Evolutionary conservation across 2,888 invertebrate genomes (phyloP), one percentile per base, ranked within the genome.

Genomic region (Melinopterus prodromus): DNA sequence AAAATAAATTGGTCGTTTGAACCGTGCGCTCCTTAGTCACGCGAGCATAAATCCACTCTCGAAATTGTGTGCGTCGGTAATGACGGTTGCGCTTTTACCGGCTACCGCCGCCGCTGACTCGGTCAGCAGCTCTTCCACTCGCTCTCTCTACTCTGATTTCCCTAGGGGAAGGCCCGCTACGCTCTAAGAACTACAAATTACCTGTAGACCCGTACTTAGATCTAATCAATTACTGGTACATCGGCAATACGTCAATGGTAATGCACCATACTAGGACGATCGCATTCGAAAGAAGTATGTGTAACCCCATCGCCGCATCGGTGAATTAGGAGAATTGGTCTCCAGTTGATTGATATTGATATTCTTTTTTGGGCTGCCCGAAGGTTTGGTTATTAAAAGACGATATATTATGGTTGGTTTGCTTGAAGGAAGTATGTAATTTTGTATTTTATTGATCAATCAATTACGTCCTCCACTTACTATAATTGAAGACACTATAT

Each of bases 71-170:
- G 78, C 76, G 76, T 80, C 80, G 76, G 78, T 82, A 82, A 82
- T 81, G 81, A 80, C 79, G 80, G 80, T 81, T 81, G 82, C 81
- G 81, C 82, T 81, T 81, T 82, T 82, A 70, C 80, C 80, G 69
- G 79, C 77, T 80, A 80, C 80, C 78, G 77, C 35, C 78, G 77
- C 35, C 53, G 69, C 53, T 12, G 53, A 53, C 9, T 76, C 53
- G 53, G 53, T 7, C 53, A 12, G 53, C 53, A 53, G 53, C 53
- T 7, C 12, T 53, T 53, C 53, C 53, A 70, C 78, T 78, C 53
- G 74, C 69, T 80, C 80, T 82, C 80, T 78, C 78, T 78, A 80
- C 79, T 77, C 69, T 82, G 80, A 82, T 82, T 82, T 82, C 82
- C 82, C 82, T 53, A 35, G 82, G 77, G 82, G 77, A 76, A 53